These are phyloP conservation scores for Synanthedon vespiformis DNA, from an alignment of 2,888 invertebrate species.

Conservation along the genomic window DNA sequence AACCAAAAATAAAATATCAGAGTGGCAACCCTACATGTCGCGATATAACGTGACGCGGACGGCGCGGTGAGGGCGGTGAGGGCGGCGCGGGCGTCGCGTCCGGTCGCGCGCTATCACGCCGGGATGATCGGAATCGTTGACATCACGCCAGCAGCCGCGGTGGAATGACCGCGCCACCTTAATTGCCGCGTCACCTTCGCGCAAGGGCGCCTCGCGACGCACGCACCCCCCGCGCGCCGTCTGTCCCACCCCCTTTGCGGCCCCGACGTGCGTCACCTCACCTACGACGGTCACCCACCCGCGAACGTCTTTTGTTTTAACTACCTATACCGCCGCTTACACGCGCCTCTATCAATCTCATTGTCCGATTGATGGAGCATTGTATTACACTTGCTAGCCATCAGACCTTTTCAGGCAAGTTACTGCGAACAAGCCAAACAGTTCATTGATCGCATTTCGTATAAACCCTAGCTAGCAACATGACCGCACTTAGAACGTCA, in stretches of 20 bases:
- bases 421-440: too few relatives aligned
- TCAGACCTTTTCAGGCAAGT: too few relatives aligned
- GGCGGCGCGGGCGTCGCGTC: conserved; percentile 40
- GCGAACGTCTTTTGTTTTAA: conserved; percentile 26
- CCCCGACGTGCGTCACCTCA: not conserved
- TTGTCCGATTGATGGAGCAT: not conserved
- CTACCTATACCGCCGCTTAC: conserved; percentile 2
- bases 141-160: conserved; percentile 27
- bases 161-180: conserved; percentile 62
- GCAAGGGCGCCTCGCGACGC: conserved; percentile 48
- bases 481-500: too few relatives aligned
- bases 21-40: not conserved
- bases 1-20: not conserved
- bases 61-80: conserved; percentile 36
- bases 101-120: conserved; percentile 43
- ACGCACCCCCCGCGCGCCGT: conserved; percentile 10
- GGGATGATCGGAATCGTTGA: conserved; percentile 64
- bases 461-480: too few relatives aligned
- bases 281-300: conserved; percentile 29
- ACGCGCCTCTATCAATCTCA: not conserved
- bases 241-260: not conserved
- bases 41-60: conserved; percentile 9
- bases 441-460: too few relatives aligned
- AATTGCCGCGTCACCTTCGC: conserved; percentile 65
- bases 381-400: not conserved